phyloP scores from a whole-genome alignment of 2,888 invertebrate species.

The Limenitis camilla region DNA sequence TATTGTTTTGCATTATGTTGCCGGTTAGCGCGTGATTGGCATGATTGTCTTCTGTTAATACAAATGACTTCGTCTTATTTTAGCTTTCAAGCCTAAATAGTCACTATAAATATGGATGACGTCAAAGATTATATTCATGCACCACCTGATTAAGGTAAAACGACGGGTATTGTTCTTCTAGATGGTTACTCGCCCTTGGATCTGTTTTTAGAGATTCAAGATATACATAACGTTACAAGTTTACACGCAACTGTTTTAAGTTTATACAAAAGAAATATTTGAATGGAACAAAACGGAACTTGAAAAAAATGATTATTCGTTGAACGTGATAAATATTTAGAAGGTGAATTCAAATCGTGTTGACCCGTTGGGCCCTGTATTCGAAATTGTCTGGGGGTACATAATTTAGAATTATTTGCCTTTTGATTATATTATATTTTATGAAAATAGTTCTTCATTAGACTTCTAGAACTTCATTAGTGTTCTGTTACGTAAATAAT shows the following conservation, averaged over 20 bases:
- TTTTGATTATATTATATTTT: too few species aligned
- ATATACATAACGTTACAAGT: not conserved
- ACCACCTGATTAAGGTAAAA: not conserved
- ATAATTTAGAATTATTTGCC: constrained; percentile 26
- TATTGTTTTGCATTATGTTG: constrained; percentile 16
- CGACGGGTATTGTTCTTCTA: not conserved
- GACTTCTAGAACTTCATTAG: too few species aligned
- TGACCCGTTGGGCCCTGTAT: constrained; percentile 42
- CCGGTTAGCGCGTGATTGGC: constrained; percentile 37
- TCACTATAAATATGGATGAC: constrained; percentile 5
- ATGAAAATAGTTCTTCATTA: too few species aligned
- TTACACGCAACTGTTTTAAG: not conserved
- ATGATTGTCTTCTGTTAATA: constrained; percentile 13
- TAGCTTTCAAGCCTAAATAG: constrained; percentile 4
- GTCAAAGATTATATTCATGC: constrained; percentile 6
- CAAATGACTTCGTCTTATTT: constrained; percentile 11
- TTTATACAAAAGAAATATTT: not conserved
- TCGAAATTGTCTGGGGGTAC: constrained; percentile 33
- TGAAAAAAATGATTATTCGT: constrained; percentile 22
- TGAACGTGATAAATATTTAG: constrained; percentile 44
- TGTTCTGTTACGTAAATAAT: too few species aligned
- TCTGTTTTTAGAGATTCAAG: too few species aligned
- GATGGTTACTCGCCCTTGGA: too few species aligned
- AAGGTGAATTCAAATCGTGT: constrained; percentile 42
- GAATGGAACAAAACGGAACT: constrained; percentile 18